A percentile compares a stretch with the other conserved stretches of the same genome.
Conservation (phyloP, 2,888 invertebrate species). For the Apeira syringaria region DNA sequence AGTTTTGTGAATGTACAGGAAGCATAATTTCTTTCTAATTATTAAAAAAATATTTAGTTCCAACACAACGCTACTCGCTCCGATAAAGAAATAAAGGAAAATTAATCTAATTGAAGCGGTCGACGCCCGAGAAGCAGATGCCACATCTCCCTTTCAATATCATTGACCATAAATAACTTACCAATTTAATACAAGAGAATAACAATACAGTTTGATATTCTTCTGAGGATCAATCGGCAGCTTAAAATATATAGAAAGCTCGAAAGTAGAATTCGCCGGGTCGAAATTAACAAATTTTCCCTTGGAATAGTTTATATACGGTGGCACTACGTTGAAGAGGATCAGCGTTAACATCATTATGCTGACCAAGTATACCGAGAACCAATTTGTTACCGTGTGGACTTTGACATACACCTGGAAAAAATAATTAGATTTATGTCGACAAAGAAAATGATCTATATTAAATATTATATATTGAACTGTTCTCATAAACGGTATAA, state of each 20-base stretch:
- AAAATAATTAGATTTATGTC: no score
- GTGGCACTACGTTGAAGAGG: slow-evolving; percentile 13
- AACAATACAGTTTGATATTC: slow-evolving; percentile 8
- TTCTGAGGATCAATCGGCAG: slow-evolving; percentile 22
- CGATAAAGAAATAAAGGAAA: no score
- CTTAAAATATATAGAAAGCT: slow-evolving; percentile 31
- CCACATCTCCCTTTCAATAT: no score
- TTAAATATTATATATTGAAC: no score
- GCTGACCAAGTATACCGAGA: slow-evolving; percentile 15
- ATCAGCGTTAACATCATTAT: slow-evolving; percentile 1
- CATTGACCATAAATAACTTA: slow-evolving; percentile 15
- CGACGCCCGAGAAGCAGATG: no score
- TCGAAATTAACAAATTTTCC: slow-evolving; percentile 14
- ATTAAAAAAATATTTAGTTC: no score
- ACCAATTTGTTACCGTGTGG: slow-evolving; percentile 29
- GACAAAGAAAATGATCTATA: no score
- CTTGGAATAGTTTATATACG: slow-evolving; percentile 16
- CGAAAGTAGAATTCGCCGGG: slow-evolving; percentile 30
- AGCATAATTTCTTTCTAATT: no score
- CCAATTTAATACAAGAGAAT: slow-evolving; percentile 25
- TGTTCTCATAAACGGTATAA: no score
- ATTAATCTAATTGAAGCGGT: no score
- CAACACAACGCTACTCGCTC: no score
- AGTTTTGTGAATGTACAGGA: no score
- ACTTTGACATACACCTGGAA: slow-evolving; percentile 36